Conservation (phyloP, 2,888 invertebrate species). For the Dynastes maya region DNA sequence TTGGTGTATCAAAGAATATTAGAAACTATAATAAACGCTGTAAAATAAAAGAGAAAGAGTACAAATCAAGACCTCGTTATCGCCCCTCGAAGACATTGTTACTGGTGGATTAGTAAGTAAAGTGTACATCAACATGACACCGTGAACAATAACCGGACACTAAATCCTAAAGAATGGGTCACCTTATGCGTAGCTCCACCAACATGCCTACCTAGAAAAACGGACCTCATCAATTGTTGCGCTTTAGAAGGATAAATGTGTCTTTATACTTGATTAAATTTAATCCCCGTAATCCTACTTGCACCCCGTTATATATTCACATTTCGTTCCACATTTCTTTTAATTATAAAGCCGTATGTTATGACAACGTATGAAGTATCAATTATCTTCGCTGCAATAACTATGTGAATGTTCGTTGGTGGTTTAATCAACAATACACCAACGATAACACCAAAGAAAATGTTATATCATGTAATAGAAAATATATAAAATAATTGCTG, state of each 20-base stretch:
- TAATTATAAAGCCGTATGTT: constrained; percentile 39
- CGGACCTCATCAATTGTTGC: constrained; percentile 49
- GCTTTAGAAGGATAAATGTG: constrained; percentile 34
- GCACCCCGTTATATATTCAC: constrained; percentile 36
- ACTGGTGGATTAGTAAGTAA: constrained; percentile 47
- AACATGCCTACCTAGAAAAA: constrained; percentile 47
- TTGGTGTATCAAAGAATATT: constrained; percentile 1
- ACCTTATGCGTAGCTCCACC: constrained; percentile 39
- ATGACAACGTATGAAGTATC: constrained; percentile 31
- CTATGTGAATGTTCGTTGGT: not conserved
- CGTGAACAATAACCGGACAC: constrained; percentile 51
- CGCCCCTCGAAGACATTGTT: constrained; percentile 50
- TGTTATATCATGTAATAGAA: too few relatives aligned
- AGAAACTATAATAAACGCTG: constrained; percentile 10
- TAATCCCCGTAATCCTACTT: constrained; percentile 50
- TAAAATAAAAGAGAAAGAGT: constrained; percentile 42
- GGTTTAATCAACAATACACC: not conserved
- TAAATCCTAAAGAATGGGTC: constrained; percentile 52
- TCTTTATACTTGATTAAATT: constrained; percentile 47
- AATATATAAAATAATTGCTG: too few relatives aligned
- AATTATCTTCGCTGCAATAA: constrained; percentile 26
- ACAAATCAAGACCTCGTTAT: constrained; percentile 52
- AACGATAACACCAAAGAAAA: not conserved
- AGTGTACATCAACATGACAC: constrained; percentile 52
- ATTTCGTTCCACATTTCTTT: constrained; percentile 38